Evolutionary conservation across 2,797 vertebrate genomes (phyloP), one percentile per base, ranked within the genome.

Genomic region (Lithobates sylvaticus): DNA sequence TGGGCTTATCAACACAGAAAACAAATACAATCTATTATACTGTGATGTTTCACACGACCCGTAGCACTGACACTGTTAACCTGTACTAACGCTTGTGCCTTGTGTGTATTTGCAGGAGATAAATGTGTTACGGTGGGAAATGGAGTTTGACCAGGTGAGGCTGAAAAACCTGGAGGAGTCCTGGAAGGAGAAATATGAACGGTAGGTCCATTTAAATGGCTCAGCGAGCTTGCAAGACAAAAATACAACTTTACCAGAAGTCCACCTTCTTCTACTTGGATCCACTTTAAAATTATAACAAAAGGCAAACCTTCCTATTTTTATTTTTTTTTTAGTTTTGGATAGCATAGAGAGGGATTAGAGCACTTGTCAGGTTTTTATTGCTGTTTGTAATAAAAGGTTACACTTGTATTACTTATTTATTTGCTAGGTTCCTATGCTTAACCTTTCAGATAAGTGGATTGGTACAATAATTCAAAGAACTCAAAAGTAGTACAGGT

Each of bases 51-150:
- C 54, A 23, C 54, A 61, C 54, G 18, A 6, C 54, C 54, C 23
- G 23, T 65, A 10, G 27, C 29, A 21, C 18, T 26, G 26, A 18
- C 12, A 9, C 23, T 32, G 29, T n/a, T 69, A 50, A 8, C 18
- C 29, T 54, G 15, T 81, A 61, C n/a, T 26, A n/a, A 42, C 1
- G 3, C 2, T 29, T 75, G 16, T 83, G 10, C 3, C 6, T 29
- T 75, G 16, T 83, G 10, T 88, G 39, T 54, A 82, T 44, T 8
- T 78, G 7, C 88, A 98, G 98, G 97, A 99, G 91, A 96, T 98
- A 86, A 98, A 95, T 92, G 92, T 93, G 72, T 87, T 98, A 89
- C 97, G 97, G 74, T 99, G 97, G 97, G 96, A 98, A 93, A 95
- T 97, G 76, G 95, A 96, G 89, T 97, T 97, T 93, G 96, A 94